Evolutionary conservation across 2,888 invertebrate genomes (phyloP).

Genomic region (Lamellibrachia satsuma): DNA sequence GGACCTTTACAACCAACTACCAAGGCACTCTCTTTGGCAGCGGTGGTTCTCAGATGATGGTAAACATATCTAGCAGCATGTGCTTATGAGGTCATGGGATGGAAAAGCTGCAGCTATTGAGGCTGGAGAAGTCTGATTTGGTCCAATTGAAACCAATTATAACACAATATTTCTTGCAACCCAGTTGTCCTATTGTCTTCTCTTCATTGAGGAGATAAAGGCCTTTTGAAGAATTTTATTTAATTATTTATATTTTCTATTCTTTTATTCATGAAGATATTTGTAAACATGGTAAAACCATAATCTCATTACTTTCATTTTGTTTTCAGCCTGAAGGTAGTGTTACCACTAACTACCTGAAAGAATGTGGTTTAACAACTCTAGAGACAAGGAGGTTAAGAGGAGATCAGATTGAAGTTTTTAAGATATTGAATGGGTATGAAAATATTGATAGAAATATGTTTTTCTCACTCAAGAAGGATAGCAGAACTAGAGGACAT

Average conservation of each 20-base stretch:
- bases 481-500: too few species aligned
- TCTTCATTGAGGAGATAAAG: neutral
- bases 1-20: conserved; percentile 96
- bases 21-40: conserved; percentile 73
- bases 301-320: neutral
- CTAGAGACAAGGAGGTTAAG: too few species aligned
- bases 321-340: neutral
- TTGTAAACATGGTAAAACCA: neutral
- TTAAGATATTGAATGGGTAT: too few species aligned
- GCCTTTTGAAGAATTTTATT: neutral
- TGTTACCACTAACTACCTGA: neutral
- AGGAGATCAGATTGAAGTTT: too few species aligned
- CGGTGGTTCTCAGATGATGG: conserved; percentile 30
- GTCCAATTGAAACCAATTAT: neutral
- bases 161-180: neutral
- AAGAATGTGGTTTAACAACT: too few species aligned
- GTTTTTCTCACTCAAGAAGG: too few species aligned
- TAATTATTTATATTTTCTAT: neutral
- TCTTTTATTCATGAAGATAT: neutral
- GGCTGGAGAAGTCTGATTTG: neutral
- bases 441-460: too few species aligned
- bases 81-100: too few species aligned
- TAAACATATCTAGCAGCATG: conserved; percentile 36
- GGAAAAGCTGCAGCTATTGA: too few species aligned
- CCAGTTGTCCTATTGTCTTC: neutral